phyloP scores from a whole-genome alignment of 2,113 vertebrate genomes.

The Cisticola juncidis region DNA sequence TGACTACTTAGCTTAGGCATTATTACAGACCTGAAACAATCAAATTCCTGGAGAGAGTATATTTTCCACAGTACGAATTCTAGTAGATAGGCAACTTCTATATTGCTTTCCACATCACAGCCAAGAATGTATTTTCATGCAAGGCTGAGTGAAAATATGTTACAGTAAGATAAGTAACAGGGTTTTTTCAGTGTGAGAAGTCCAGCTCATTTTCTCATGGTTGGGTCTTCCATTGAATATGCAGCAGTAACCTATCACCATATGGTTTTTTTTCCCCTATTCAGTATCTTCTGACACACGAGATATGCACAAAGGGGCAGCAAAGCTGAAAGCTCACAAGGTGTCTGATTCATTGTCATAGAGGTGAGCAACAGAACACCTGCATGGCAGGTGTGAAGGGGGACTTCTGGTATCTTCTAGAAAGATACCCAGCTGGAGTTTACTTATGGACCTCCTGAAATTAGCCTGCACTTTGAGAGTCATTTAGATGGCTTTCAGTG shows the following conservation, averaged over 20 bases:
- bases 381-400: slow-evolving; percentile 40
- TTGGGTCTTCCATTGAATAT: background rate
- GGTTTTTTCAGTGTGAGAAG: background rate
- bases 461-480: slow-evolving; percentile 48
- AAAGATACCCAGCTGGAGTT: slow-evolving; percentile 47
- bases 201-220: background rate
- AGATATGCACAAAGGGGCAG: background rate
- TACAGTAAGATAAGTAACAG: background rate
- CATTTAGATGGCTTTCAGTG: slow-evolving; percentile 51
- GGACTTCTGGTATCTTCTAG: background rate
- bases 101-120: background rate
- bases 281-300: background rate
- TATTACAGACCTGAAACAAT: slow-evolving; percentile 28
- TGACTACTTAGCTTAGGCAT: background rate
- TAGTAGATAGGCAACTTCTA: background rate
- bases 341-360: background rate
- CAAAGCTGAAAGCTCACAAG: background rate
- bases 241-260: background rate
- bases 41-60: background rate
- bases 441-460: slow-evolving; percentile 64
- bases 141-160: background rate
- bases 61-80: background rate
- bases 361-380: background rate
- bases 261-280: background rate
- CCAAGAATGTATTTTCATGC: slow-evolving; percentile 10